Evolutionary conservation across 1,140 invertebrate species (phyloP).

Genomic region (Cotesia chilonis): DNA sequence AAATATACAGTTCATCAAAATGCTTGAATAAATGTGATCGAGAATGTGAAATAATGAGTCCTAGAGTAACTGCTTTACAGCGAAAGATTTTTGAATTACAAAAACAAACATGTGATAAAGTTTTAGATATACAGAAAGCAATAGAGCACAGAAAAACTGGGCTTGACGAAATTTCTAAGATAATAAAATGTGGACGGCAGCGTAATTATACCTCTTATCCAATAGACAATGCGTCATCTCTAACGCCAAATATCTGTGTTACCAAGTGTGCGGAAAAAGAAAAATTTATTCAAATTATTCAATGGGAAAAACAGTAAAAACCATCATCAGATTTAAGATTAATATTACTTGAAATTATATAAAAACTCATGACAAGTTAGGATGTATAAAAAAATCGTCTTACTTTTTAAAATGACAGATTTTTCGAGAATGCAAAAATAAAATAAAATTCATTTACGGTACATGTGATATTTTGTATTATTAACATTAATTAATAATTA

Average conservation of each 20-base stretch:
- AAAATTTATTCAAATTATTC: constrained; percentile 17
- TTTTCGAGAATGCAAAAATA: no score
- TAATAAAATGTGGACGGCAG: constrained; percentile 50
- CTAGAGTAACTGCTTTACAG: constrained; percentile 53
- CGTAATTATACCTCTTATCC: constrained; percentile 47
- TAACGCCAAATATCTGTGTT: constrained; percentile 36
- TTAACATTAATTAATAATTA: no score
- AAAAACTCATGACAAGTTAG: no score
- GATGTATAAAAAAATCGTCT: no score
- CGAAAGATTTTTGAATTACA: constrained; percentile 54
- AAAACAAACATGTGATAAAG: constrained; percentile 45
- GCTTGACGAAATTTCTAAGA: constrained; percentile 47
- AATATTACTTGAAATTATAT: no score
- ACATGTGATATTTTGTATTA: no score
- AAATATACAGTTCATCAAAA: background rate
- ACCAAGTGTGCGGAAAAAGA: constrained; percentile 36
- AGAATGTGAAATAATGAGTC: constrained; percentile 47
- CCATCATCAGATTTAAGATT: no score
- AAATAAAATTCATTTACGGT: no score
- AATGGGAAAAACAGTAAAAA: constrained; percentile 2
- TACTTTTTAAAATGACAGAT: no score
- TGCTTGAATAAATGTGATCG: constrained; percentile 32
- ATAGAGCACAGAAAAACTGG: constrained; percentile 48
- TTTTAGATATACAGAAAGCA: constrained; percentile 46
- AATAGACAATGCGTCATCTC: constrained; percentile 38